Base-by-base conservation (phyloP, 2,888 invertebrate species). In the Aethes cnicana region DNA sequence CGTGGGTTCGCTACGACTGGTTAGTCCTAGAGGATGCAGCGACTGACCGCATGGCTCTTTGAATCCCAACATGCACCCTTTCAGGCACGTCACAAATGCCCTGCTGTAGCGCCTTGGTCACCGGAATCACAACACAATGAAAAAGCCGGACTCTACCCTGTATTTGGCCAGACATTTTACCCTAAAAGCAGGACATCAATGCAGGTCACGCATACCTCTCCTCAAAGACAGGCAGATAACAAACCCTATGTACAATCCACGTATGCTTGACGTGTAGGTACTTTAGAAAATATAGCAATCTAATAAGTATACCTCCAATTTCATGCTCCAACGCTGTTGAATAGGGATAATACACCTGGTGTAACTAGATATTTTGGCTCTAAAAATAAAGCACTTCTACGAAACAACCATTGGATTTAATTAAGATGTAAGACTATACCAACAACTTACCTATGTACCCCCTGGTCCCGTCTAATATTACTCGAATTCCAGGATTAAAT, bases 401-500 rank as follows among this genome's bases (percentile, higher is more conserved):
- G 28, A 50, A 43, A 17, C 16, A 26, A 36, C 3, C 26, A 2
- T 12, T 41, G 25, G 26, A 6, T 20, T 21, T 26, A 49, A 44
- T 32, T 43, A 50, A 30, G 25, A 30, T 44, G 21, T 21, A 37
- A 36, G 26, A 26, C 41, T 28, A 39, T 26, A 33, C 12, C 9
- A 32, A 3, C n/a, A 33, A 23, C 33, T 7, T 11, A 23, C 33
- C 4, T 11, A 33, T 20, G 26, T 16, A 26, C 20, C 21, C 12
- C n/a, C n/a, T n/a, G n/a, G n/a, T n/a, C n/a, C n/a, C 26, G 18
- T 41, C 26, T 35, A 17, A 32, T 32, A 21, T 42, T 35, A 36
- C 20, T 35, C 57, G 64, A 66, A 67, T 72, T 70, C 63, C 65
- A 68, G 74, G 72, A 72, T 68, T 63, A 64, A 68, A 72, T 77